A percentile compares a stretch with the other conserved stretches of the same genome.
Evolutionary conservation across 2,888 invertebrate species (phyloP).

Genomic region (Idaea biselata): DNA sequence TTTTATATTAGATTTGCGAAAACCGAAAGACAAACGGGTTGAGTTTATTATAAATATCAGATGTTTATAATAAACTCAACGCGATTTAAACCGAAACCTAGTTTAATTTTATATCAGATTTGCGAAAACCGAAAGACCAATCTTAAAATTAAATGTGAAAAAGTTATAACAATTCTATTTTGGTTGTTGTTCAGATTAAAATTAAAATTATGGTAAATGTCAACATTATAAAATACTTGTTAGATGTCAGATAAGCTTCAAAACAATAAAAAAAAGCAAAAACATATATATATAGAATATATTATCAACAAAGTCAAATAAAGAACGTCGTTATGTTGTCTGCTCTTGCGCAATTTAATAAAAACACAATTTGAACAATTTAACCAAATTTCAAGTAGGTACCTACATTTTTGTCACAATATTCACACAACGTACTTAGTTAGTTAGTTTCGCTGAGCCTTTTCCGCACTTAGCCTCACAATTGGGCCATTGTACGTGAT

Average conservation of each 20-base stretch:
- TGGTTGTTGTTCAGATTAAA: background rate
- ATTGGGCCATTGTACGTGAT: no score
- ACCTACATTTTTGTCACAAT: background rate
- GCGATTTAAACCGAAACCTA: no score
- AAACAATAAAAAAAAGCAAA: background rate
- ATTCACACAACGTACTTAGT: background rate
- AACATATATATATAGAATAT: background rate
- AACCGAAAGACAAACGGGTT: no score
- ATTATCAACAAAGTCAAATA: background rate
- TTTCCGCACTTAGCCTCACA: no score
- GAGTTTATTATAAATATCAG: no score
- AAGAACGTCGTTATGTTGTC: background rate
- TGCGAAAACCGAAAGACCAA: background rate
- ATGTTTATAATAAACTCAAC: no score
- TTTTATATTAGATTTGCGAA: no score
- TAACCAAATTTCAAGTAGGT: no score
- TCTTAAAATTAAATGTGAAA: background rate
- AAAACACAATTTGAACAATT: no score
- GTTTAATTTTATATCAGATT: background rate
- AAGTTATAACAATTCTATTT: no score
- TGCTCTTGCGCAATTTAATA: background rate
- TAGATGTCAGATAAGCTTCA: background rate
- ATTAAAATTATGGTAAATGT: background rate
- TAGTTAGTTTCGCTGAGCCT: no score
- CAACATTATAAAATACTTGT: background rate